Percentiles rank a stretch among this genome's conserved stretches.
Evolutionary conservation across 2,797 vertebrate species (phyloP).

Genomic region (Peromyscus nudipes): DNA sequence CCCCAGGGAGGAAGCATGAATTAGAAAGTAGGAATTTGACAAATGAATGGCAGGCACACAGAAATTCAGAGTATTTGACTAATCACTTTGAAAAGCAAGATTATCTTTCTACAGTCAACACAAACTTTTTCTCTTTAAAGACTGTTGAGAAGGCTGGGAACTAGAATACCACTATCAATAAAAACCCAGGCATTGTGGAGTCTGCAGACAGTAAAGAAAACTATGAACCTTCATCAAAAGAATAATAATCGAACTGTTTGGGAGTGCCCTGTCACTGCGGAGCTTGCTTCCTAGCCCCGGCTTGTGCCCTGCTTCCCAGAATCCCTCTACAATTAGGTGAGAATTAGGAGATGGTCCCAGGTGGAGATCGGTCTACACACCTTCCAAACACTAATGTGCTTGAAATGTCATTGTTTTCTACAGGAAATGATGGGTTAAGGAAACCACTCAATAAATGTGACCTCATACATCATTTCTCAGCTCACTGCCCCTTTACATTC

Average conservation of each 20-base stretch:
- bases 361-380: background rate
- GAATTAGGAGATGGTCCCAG: background rate
- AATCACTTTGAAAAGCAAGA: conserved; percentile 75
- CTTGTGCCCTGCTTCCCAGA: background rate
- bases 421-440: conserved; percentile 21
- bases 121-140: conserved; percentile 61
- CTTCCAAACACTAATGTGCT: background rate
- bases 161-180: conserved; percentile 50
- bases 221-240: conserved; percentile 37
- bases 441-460: conserved; percentile 17
- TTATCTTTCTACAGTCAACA: conserved; percentile 75
- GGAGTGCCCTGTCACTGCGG: background rate
- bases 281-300: background rate
- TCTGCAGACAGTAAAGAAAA: background rate
- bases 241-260: conserved; percentile 53
- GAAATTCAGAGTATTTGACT: conserved; percentile 63
- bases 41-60: conserved; percentile 74
- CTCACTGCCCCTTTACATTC: conserved; percentile 21
- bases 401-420: conserved; percentile 12
- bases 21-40: conserved; percentile 69
- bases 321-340: background rate
- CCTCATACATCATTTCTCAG: conserved; percentile 46
- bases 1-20: conserved; percentile 56
- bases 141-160: background rate
- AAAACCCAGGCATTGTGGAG: background rate